A percentile compares a stretch with the other conserved stretches of the same genome.
Conservation (phyloP, 2,888 invertebrate genomes). For the Himalopsyche tibetana region DNA sequence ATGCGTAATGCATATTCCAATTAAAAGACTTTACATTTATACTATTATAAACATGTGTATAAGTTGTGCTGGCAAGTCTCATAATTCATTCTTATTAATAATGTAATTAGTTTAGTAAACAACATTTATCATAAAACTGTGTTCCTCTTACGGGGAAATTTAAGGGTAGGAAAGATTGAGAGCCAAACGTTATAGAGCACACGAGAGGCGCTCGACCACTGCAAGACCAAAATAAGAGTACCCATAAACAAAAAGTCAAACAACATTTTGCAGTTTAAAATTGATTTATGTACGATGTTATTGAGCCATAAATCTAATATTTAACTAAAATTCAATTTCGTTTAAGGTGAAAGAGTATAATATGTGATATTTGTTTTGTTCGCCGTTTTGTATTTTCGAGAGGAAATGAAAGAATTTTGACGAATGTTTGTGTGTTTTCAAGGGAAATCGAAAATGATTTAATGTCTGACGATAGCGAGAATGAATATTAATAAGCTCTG, state of each 20-base stretch:
- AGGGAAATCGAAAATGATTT: conserved; percentile 27
- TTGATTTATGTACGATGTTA: conserved; percentile 61
- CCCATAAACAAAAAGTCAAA: conserved; percentile 14
- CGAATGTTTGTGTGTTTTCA: conserved; percentile 38
- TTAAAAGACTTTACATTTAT: too few species aligned
- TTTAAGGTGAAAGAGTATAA: conserved; percentile 9
- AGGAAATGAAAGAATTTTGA: conserved; percentile 41
- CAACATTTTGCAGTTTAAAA: conserved; percentile 52
- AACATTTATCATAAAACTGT: too few species aligned
- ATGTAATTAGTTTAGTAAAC: too few species aligned
- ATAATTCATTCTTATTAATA: too few species aligned
- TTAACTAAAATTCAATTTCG: conserved; percentile 64
- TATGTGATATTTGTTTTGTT: conserved; percentile 26
- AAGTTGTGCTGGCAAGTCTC: too few species aligned
- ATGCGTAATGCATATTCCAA: too few species aligned
- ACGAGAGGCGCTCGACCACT: conserved; percentile 27
- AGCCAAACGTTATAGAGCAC: neutral
- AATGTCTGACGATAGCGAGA: neutral
- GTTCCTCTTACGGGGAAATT: too few species aligned
- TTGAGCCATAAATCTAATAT: conserved; percentile 60
- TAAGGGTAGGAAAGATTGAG: neutral
- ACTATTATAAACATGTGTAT: too few species aligned
- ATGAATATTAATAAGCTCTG: neutral
- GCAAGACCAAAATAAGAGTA: conserved; percentile 35
- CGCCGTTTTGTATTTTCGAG: conserved; percentile 37